Percentiles rank a stretch among this genome's conserved stretches.
These are phyloP conservation scores for Ammospiza maritima DNA, from an alignment of 2,797 vertebrate species.

Conservation along the genomic window DNA sequence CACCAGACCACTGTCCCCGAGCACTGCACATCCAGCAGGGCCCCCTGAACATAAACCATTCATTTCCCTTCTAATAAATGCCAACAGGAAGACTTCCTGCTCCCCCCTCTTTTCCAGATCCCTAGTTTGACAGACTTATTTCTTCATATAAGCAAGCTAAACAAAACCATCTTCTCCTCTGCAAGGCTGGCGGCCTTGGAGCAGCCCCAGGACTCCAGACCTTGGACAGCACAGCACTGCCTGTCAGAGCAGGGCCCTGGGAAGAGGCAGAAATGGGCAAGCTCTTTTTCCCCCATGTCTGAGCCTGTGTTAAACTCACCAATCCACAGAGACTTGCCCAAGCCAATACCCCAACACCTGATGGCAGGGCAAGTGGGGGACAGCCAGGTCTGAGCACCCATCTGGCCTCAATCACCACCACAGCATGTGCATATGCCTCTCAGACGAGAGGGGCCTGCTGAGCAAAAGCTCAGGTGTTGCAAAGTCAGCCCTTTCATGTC, in stretches of 20 bases:
- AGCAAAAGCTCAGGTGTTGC: neutral
- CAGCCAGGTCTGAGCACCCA: neutral
- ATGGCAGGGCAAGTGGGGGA: neutral
- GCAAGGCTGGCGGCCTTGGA: neutral
- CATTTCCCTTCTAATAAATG: slow-evolving; percentile 53
- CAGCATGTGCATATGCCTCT: accelerated
- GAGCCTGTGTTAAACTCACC: neutral
- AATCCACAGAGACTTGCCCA: neutral
- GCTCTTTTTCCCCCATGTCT: accelerated
- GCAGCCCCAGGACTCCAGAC: neutral
- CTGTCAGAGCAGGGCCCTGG: neutral
- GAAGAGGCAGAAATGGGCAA: neutral
- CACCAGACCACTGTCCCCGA: neutral
- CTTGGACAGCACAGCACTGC: accelerated
- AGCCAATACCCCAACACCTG: neutral
- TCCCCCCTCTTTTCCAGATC: neutral
- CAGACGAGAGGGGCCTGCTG: neutral
- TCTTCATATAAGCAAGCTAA: slow-evolving; percentile 19
- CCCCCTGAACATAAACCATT: slow-evolving; percentile 3
- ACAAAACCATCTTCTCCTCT: slow-evolving; percentile 24
- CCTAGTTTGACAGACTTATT: slow-evolving; percentile 7
- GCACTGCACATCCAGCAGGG: neutral
- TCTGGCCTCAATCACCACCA: neutral
- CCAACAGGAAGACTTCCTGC: slow-evolving; percentile 54
- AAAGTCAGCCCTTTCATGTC: neutral